Evolutionary conservation across 53 echinoderm and acorn worm genomes (phyloP), one percentile per base, ranked within the genome.

Genomic region (Hippasteria phrygiana): DNA sequence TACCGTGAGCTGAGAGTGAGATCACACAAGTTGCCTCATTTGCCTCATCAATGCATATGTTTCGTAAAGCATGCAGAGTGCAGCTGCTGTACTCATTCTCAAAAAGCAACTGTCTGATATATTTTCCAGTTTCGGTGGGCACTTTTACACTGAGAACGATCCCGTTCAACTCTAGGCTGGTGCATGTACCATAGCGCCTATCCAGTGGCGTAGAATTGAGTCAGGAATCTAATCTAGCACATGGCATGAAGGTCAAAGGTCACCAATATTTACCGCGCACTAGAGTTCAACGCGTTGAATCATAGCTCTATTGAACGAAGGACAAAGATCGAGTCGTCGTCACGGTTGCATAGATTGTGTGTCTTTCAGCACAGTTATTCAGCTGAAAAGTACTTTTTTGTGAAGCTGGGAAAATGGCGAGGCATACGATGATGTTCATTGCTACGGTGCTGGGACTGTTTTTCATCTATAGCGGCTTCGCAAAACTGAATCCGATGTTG

Each of bases 401-500:
- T 27, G 28, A 51, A 67, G 26, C 6, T 24, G 36, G 34, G 35
- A 51, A 78, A 39, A 85, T 85, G 85, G 85, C 85, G 35, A 85
- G 85, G 71, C 85, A 85, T 40, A 85, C 85, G 71, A 85, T 85
- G 85, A 85, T 48, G 71, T 85, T 85, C 27, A 85, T 85, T 50
- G 70, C 70, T 13, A 85, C 85, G 71, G 85, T 85, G 26, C 85
- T 85, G 22, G 95, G 93, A 18, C 46, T 91, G 51, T 93, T 80
- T 35, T 95, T 93, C 47, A 77, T 95, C 37, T 91, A 93, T 46
- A 88, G 77, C 50, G 95, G 95, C 32, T 75, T 93, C 71, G 70
- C 74, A 31, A 95, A 95, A 78, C 48, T 95, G 11, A 93, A 91
- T 29, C 95, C 95, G 31, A 90, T 70, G 45, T 43, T 95, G 16